A percentile compares a stretch with the other conserved stretches of the same genome.
Evolutionary conservation across 2,797 vertebrate species (phyloP).

Genomic region (Crocodylus rhombifer): DNA sequence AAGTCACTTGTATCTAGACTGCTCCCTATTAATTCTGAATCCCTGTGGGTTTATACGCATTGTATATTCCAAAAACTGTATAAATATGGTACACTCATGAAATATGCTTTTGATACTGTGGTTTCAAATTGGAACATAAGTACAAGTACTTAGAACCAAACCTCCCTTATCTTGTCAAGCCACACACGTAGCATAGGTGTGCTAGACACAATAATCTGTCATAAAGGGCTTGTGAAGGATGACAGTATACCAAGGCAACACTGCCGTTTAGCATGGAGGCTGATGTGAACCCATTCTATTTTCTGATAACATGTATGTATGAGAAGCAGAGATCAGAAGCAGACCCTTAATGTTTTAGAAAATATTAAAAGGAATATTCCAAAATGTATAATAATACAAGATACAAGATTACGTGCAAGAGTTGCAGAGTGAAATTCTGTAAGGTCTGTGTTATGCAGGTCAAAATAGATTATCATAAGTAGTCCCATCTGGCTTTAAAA

Average conservation of each 20-base stretch:
- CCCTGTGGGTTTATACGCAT: neutral
- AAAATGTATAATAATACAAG: neutral
- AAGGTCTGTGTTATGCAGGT: neutral
- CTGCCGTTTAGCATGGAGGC: neutral
- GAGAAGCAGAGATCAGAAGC: neutral
- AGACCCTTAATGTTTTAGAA: neutral
- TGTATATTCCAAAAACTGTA: neutral
- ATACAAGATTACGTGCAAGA: neutral
- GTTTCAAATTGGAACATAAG: neutral
- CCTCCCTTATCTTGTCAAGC: conserved; percentile 18
- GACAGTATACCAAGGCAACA: neutral
- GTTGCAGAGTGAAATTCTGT: neutral
- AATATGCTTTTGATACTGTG: neutral
- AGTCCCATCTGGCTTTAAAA: conserved; percentile 37
- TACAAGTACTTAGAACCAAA: neutral
- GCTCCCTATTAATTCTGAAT: neutral
- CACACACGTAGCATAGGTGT: neutral
- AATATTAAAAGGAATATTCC: neutral
- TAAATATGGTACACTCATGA: neutral
- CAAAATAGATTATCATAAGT: conserved; percentile 9
- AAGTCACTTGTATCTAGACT: neutral
- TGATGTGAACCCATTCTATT: neutral
- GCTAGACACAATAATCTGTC: neutral
- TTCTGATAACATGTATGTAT: neutral
- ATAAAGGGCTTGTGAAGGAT: neutral